A percentile compares a stretch with the other conserved stretches of the same genome.
These are phyloP conservation scores for Melanaphis sacchari DNA, from an alignment of 1,140 invertebrate species.

Conservation along the genomic window DNA sequence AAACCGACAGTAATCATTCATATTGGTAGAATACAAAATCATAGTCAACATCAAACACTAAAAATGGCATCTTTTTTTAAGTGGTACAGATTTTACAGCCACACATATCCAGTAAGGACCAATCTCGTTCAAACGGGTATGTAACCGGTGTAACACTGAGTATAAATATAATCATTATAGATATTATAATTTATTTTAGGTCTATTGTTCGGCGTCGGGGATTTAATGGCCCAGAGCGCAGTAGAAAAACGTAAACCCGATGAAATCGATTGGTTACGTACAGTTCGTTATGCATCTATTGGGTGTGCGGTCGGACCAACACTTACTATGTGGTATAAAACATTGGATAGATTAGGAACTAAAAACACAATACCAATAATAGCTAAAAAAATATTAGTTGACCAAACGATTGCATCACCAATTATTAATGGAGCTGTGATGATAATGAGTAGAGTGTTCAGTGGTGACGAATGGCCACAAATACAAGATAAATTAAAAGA, in stretches of 20 bases:
- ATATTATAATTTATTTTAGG: constrained; percentile 63
- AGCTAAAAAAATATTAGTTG: constrained; percentile 76
- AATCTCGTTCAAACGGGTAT: constrained; percentile 48
- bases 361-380: constrained; percentile 67
- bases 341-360: constrained; percentile 71
- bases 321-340: constrained; percentile 75
- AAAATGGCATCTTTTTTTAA: constrained; percentile 44
- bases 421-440: constrained; percentile 71
- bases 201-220: constrained; percentile 68
- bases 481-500: constrained; percentile 69
- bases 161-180: background rate
- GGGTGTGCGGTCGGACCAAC: constrained; percentile 70
- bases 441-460: constrained; percentile 68
- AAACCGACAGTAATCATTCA: background rate
- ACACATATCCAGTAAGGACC: constrained; percentile 33
- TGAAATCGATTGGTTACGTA: constrained; percentile 65
- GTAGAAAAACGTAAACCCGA: constrained; percentile 66
- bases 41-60: background rate
- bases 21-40: background rate
- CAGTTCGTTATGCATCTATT: constrained; percentile 66
- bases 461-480: constrained; percentile 68
- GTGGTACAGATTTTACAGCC: constrained; percentile 37
- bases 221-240: constrained; percentile 68
- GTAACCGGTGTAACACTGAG: background rate
- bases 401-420: constrained; percentile 77